A percentile compares a stretch with the other conserved stretches of the same genome.
Evolutionary conservation across 2,888 invertebrate genomes (phyloP).

Genomic region (Acleris sparsana): DNA sequence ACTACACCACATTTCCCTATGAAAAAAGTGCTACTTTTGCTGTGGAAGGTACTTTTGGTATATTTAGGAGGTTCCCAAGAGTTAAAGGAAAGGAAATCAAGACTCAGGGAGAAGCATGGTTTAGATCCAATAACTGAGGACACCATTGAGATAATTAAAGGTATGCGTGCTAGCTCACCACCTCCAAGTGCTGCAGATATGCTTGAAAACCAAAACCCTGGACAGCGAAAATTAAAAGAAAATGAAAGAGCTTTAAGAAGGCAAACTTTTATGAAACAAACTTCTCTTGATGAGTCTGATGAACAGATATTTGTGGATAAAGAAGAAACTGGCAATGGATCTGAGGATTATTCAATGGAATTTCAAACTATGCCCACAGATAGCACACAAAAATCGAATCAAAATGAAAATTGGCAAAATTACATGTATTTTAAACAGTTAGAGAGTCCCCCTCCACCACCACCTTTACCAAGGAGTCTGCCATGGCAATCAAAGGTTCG

Average conservation of each 20-base stretch:
- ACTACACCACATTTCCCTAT: slow-evolving; percentile 98
- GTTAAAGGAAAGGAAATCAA: slow-evolving; percentile 89
- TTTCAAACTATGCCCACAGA: slow-evolving; percentile 80
- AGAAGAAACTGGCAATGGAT: slow-evolving; percentile 85
- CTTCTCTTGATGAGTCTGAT: slow-evolving; percentile 92
- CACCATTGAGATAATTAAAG: slow-evolving; percentile 95
- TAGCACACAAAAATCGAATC: slow-evolving; percentile 62
- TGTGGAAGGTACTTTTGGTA: slow-evolving; percentile 97
- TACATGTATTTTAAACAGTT: slow-evolving; percentile 75
- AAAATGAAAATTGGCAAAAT: slow-evolving; percentile 68
- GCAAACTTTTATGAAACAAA: slow-evolving; percentile 95
- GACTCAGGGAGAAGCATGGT: slow-evolving; percentile 87
- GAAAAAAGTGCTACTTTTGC: slow-evolving; percentile 96
- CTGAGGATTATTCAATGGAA: slow-evolving; percentile 85
- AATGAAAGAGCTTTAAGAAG: slow-evolving; percentile 87
- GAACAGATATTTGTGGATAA: slow-evolving; percentile 89
- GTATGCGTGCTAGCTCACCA: slow-evolving; percentile 97
- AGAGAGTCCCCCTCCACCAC: slow-evolving; percentile 77
- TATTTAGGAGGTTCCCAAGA: slow-evolving; percentile 95
- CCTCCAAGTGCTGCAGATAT: slow-evolving; percentile 96
- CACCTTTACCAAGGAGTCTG: slow-evolving; percentile 85
- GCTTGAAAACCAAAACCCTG: slow-evolving; percentile 92
- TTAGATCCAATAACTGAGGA: slow-evolving; percentile 94
- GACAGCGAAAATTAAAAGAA: slow-evolving; percentile 82
- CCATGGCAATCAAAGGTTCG: slow-evolving; percentile 99